Evolutionary conservation across 2,113 vertebrate genomes (phyloP), one percentile per base, ranked within the genome.

Genomic region (Brachionichthys hirsutus): DNA sequence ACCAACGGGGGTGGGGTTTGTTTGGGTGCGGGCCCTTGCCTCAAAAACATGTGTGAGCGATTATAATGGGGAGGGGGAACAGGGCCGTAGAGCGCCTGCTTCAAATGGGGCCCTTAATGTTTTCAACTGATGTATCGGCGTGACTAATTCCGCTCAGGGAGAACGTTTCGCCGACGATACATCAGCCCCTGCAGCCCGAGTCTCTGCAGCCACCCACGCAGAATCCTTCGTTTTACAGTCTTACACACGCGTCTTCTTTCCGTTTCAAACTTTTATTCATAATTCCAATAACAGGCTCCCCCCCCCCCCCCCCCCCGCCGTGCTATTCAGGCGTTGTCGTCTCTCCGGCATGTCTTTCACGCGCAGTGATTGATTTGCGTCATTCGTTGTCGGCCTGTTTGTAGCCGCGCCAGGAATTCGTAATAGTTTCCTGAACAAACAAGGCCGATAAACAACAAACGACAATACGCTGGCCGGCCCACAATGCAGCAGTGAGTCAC

Each of bases 1-100:
- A 81, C 80, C 48, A 57, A 56, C 52, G 47, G 61, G 66, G 73
- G 38, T 50, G 42, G 60, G 59, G 67, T 61, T 49, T 84, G 78
- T 80, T 84, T 81, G 61, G 76, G 79, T 85, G 58, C 42, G 53
- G 70, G 70, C 49, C 59, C 51, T 50, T 70, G 78, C 70, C 82
- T 41, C 75, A 78, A 80, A 78, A 80, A 86, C 84, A 90, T 78
- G 82, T 88, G 85, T 71, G 81, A 87, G 73, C 73, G 73, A 85
- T 82, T 86, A 79, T 71, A 62, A 75, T n/a, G n/a, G 81, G 83
- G 80, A 87, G 38, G 75, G 74, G 36, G 78, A 54, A 80, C 47
- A 12, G 53, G 48, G 15, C 57, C 67, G 45, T 22, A 16, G 53
- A 55, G 41, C 41, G 14, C 40, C 18, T 43, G 22, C 59, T 48